Percentiles rank a stretch among this genome's conserved stretches.
Evolutionary conservation across 2,888 invertebrate genomes (phyloP).

Genomic region (Cataglyphis rosenhaueri): DNA sequence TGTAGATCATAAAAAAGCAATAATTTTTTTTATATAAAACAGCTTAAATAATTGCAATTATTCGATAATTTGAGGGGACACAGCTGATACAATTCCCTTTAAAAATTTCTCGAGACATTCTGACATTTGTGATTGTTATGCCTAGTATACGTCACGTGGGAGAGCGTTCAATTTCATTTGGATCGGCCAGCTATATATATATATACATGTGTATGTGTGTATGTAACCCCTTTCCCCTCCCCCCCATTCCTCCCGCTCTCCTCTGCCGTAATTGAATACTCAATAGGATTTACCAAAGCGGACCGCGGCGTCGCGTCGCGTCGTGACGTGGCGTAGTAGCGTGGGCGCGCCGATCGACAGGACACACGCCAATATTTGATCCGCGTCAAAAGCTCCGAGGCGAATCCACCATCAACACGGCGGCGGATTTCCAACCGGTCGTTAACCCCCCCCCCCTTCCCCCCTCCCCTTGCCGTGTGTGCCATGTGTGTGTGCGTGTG

Average conservation of each 20-base stretch:
- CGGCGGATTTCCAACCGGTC: conserved; percentile 70
- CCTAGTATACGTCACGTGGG: conserved; percentile 51
- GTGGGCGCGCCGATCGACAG: conserved; percentile 70
- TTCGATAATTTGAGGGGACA: not conserved
- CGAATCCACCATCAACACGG: conserved; percentile 64
- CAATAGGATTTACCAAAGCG: conserved; percentile 78
- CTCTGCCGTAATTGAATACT: conserved; percentile 75
- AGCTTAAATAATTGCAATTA: not conserved
- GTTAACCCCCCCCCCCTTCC: conserved; percentile 66
- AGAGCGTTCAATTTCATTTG: conserved; percentile 70
- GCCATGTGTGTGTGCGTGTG: too few relatives aligned
- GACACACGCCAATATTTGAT: conserved; percentile 78
- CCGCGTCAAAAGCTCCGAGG: conserved; percentile 75
- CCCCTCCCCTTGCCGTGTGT: too few relatives aligned
- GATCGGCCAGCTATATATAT: conserved; percentile 18
- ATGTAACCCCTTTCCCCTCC: conserved; percentile 40
- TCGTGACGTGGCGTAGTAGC: conserved; percentile 22
- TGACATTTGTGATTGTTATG: conserved; percentile 10
- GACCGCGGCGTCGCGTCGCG: conserved; percentile 54
- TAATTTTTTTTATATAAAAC: not conserved
- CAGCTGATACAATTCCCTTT: not conserved
- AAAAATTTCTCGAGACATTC: conserved; percentile 14
- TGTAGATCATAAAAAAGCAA: not conserved
- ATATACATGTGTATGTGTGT: not conserved
- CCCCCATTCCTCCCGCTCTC: conserved; percentile 9